Percentiles rank a stretch among this genome's conserved stretches.
Evolutionary conservation across 2,113 vertebrate genomes (phyloP).

Genomic region (Ceyx margarethae): DNA sequence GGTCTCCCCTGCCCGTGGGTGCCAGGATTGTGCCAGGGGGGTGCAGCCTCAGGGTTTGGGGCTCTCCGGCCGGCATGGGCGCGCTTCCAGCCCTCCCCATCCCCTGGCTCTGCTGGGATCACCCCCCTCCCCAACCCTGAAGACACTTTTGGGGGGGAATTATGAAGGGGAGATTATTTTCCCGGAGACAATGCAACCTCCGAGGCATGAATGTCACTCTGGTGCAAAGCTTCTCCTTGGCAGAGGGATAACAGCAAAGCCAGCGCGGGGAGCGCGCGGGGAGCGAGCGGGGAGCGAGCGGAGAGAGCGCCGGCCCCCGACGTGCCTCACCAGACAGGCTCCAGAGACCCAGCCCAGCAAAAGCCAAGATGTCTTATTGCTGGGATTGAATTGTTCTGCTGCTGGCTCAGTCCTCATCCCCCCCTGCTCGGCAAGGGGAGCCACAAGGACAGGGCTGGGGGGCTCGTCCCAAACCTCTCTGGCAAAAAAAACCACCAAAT

Average conservation of each 20-base stretch:
- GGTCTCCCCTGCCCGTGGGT: neutral
- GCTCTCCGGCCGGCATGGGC: accelerated
- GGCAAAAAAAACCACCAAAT: neutral
- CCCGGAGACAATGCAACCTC: neutral
- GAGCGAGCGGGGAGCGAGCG: neutral
- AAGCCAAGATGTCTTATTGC: neutral
- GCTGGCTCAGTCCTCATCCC: neutral
- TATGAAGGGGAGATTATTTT: neutral
- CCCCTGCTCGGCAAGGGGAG: neutral
- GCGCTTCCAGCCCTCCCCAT: neutral
- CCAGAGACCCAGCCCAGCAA: neutral
- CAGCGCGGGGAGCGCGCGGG: neutral
- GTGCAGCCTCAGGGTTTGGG: neutral
- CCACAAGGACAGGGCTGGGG: neutral
- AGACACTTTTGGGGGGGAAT: neutral
- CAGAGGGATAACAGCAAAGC: neutral
- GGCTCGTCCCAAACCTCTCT: neutral
- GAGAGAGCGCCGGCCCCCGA: neutral
- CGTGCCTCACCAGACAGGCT: neutral
- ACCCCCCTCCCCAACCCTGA: neutral
- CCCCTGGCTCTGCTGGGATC: neutral
- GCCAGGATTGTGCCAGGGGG: neutral
- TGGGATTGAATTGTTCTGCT: neutral
- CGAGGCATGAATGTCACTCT: neutral
- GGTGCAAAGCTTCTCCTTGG: neutral